phyloP scores from a whole-genome alignment of 2,113 vertebrate genomes.

The Egretta garzetta region DNA sequence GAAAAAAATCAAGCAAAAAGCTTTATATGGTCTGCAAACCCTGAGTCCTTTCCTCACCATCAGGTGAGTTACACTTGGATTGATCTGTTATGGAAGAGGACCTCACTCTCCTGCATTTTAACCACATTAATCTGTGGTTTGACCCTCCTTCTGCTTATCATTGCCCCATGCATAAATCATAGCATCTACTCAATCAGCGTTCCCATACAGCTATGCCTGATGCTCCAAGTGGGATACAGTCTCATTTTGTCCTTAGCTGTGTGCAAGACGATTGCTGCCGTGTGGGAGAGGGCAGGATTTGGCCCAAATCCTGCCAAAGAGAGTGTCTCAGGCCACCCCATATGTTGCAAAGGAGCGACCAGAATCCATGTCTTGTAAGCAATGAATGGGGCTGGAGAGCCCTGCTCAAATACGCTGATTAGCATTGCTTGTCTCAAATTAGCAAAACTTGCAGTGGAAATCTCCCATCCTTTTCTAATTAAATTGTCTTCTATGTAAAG shows the following conservation, averaged over 20 bases:
- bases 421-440: not conserved
- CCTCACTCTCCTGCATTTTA: not conserved
- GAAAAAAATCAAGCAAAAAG: not conserved
- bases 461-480: conserved; percentile 8
- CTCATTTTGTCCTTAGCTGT: not conserved
- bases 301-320: not conserved
- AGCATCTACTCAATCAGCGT: not conserved
- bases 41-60: not conserved
- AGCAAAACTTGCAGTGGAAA: not conserved
- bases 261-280: not conserved
- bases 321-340: not conserved
- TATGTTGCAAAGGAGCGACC: not conserved
- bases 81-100: not conserved
- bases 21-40: not conserved
- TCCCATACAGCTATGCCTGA: not conserved
- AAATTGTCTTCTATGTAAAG: not conserved
- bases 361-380: not conserved
- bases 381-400: not conserved
- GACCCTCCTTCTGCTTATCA: not conserved
- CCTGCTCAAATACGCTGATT: not conserved
- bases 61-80: not conserved
- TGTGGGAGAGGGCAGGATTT: not conserved
- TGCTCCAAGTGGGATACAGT: not conserved
- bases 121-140: not conserved
- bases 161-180: not conserved